Evolutionary conservation across 2,888 invertebrate species (phyloP).

Genomic region (Erebia palarica): DNA sequence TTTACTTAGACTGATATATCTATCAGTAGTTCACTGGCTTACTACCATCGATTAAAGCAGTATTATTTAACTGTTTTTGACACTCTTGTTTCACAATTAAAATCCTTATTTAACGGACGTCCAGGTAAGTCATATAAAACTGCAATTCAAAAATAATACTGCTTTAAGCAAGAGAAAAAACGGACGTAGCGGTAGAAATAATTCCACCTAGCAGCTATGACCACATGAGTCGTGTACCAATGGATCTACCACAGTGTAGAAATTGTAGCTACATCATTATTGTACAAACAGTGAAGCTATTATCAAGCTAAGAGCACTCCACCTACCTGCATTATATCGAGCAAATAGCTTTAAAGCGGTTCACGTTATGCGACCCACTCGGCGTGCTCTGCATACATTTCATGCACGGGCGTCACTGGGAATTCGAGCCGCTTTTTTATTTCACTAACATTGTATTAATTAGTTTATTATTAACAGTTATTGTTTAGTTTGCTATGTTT

Average conservation of each 20-base stretch:
- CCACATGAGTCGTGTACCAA: background rate
- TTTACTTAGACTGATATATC: no score
- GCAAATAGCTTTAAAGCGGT: constrained; percentile 6
- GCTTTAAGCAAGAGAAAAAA: no score
- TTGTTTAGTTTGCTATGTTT: no score
- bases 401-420: background rate
- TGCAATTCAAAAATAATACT: no score
- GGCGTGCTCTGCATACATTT: constrained; percentile 5
- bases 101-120: no score
- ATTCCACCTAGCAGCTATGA: no score
- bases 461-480: background rate
- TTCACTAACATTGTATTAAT: background rate
- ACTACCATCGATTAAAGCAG: no score
- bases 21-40: no score
- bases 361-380: constrained; percentile 8
- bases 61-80: no score
- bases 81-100: no score
- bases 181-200: no score
- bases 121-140: no score
- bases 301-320: constrained; percentile 6
- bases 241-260: background rate
- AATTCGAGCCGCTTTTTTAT: background rate
- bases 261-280: constrained; percentile 2
- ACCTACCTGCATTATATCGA: constrained; percentile 3
- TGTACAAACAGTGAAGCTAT: background rate